These are phyloP conservation scores for Trematomus loennbergii DNA, from an alignment of 2,113 vertebrate species.

Conservation along the genomic window DNA sequence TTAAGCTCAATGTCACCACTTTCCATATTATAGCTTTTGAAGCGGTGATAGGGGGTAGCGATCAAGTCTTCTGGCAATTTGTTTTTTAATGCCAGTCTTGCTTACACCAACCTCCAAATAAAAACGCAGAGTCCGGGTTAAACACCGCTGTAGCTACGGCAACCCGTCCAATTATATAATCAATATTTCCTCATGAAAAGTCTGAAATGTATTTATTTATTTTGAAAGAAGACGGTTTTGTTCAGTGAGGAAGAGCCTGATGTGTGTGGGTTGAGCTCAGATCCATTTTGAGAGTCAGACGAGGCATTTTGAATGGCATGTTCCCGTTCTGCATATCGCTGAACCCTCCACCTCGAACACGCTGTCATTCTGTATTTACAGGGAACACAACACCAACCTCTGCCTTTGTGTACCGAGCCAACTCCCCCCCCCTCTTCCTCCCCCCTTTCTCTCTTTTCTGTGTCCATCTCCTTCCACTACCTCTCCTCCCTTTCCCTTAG, in stretches of 20 bases:
- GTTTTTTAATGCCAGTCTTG: slow-evolving; percentile 30
- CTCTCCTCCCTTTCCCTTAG: slow-evolving; percentile 59
- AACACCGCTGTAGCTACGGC: slow-evolving; percentile 60
- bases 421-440: neutral
- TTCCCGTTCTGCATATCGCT: slow-evolving; percentile 69
- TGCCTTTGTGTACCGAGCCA: slow-evolving; percentile 67
- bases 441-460: neutral
- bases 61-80: slow-evolving; percentile 30
- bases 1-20: slow-evolving; percentile 16
- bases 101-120: slow-evolving; percentile 27
- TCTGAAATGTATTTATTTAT: slow-evolving; percentile 29
- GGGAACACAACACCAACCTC: slow-evolving; percentile 75
- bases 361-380: slow-evolving; percentile 77
- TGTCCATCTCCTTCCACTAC: slow-evolving; percentile 51
- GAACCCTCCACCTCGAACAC: slow-evolving; percentile 72
- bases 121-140: slow-evolving; percentile 62
- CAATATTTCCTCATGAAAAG: slow-evolving; percentile 60
- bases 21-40: slow-evolving; percentile 15
- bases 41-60: slow-evolving; percentile 11
- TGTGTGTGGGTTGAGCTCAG: slow-evolving; percentile 68
- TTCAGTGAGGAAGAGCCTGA: slow-evolving; percentile 14
- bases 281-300: slow-evolving; percentile 75
- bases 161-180: slow-evolving; percentile 68
- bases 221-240: neutral
- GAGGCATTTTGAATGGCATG: slow-evolving; percentile 63